Percentiles rank a stretch among this genome's conserved stretches.
These are phyloP conservation scores for Drosophila truncata DNA, from an alignment of 1,140 invertebrate genomes.

Conservation along the genomic window DNA sequence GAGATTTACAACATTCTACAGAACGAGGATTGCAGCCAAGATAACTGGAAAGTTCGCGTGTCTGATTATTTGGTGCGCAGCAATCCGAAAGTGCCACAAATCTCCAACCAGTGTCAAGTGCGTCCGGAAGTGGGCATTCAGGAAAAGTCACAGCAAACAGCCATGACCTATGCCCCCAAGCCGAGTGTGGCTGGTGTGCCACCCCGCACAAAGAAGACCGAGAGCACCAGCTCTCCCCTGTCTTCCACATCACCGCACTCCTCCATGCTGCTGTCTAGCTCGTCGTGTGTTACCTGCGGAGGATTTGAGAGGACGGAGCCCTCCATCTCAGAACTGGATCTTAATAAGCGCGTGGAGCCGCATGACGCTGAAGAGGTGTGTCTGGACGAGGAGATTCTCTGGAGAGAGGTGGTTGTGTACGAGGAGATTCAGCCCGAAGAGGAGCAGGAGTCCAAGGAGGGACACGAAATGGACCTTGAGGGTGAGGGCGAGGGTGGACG, in stretches of 20 bases:
- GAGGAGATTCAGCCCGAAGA: slow-evolving; percentile 82
- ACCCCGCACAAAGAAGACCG: slow-evolving; percentile 24
- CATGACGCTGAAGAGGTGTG: slow-evolving; percentile 58
- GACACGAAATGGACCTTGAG: neutral
- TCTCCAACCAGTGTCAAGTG: slow-evolving; percentile 66
- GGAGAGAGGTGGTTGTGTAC: slow-evolving; percentile 70
- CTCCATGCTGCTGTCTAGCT: slow-evolving; percentile 63
- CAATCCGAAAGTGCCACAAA: slow-evolving; percentile 58
- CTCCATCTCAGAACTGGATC: slow-evolving; percentile 43
- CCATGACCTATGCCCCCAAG: slow-evolving; percentile 40
- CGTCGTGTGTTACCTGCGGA: slow-evolving; percentile 75
- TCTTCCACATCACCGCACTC: slow-evolving; percentile 52
- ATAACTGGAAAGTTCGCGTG: slow-evolving; percentile 70
- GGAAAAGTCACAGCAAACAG: slow-evolving; percentile 59
- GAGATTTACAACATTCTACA: slow-evolving; percentile 72
- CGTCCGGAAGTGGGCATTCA: slow-evolving; percentile 47
- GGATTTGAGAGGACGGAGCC: slow-evolving; percentile 63
- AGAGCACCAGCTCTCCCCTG: slow-evolving; percentile 29
- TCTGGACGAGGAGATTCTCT: slow-evolving; percentile 67
- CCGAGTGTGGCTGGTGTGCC: slow-evolving; percentile 32
- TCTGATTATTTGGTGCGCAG: slow-evolving; percentile 63
- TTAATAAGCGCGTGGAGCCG: slow-evolving; percentile 57
- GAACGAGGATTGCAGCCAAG: slow-evolving; percentile 65
- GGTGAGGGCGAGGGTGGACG: slow-evolving; percentile 17
- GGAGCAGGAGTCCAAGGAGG: slow-evolving; percentile 37